phyloP scores from a whole-genome alignment of 2,113 vertebrate genomes.

The Cisticola juncidis region DNA sequence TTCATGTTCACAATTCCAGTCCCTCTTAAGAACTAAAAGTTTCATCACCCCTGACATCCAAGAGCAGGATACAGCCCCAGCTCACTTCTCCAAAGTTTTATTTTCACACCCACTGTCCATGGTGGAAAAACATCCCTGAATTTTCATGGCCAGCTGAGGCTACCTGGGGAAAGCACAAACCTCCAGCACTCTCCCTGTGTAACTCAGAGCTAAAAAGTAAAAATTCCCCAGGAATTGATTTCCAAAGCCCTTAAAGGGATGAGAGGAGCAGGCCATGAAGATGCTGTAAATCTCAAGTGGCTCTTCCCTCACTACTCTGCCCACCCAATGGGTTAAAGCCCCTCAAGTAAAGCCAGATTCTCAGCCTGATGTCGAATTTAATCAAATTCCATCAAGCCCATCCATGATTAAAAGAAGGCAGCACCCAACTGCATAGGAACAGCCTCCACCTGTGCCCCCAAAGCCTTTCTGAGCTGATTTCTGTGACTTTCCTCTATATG shows the following conservation, averaged over 20 bases:
- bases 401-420: neutral
- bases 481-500: neutral
- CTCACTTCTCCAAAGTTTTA: rapidly evolving
- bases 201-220: neutral
- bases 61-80: neutral
- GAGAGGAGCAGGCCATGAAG: neutral
- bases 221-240: neutral
- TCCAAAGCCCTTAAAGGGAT: neutral
- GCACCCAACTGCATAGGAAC: neutral
- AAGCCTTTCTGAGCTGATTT: neutral
- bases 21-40: neutral
- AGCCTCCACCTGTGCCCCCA: neutral
- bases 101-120: neutral
- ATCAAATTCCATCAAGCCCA: neutral
- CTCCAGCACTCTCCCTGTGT: neutral
- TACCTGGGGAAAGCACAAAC: neutral
- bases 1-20: neutral
- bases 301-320: neutral
- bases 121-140: neutral
- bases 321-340: neutral
- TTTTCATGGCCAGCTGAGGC: neutral
- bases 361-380: neutral
- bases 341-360: neutral
- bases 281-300: neutral
- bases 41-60: neutral